Percentiles rank a stretch among this genome's conserved stretches.
These are phyloP conservation scores for Bactericera cockerelli DNA, from an alignment of 1,140 invertebrate genomes.

Conservation along the genomic window DNA sequence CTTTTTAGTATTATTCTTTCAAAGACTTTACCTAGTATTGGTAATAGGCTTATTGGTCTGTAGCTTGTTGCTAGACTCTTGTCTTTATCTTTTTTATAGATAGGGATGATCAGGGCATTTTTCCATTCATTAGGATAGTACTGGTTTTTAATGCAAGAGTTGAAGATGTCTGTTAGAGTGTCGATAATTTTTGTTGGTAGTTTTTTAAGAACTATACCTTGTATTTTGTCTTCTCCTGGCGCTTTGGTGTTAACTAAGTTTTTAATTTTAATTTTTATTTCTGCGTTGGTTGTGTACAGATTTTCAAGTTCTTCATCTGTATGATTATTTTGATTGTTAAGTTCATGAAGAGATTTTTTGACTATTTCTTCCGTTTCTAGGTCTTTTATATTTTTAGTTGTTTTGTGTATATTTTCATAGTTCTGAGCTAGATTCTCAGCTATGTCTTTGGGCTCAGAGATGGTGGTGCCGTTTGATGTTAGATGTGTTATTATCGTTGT, in stretches of 20 bases:
- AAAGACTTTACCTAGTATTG: constrained; percentile 23
- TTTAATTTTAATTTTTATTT: background rate
- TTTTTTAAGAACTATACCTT: constrained; percentile 21
- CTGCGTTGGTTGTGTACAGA: background rate
- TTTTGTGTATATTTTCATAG: background rate
- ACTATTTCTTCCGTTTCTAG: background rate
- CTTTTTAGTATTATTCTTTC: constrained; percentile 24
- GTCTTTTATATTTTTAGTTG: background rate
- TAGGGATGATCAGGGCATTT: constrained; percentile 26
- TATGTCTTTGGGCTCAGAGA: background rate
- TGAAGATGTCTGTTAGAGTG: constrained; percentile 24
- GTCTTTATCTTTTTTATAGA: constrained; percentile 29
- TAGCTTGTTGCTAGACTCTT: constrained; percentile 22
- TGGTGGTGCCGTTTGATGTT: background rate
- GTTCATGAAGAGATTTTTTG: background rate
- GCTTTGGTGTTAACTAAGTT: constrained; percentile 22
- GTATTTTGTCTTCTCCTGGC: constrained; percentile 23
- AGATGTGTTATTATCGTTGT: background rate
- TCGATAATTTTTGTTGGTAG: constrained; percentile 21
- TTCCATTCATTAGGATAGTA: constrained; percentile 26
- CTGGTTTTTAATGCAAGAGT: constrained; percentile 21
- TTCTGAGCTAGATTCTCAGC: background rate
- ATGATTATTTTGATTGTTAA: background rate
- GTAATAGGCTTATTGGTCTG: constrained; percentile 27
- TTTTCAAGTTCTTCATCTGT: background rate